Evolutionary conservation across 2,113 vertebrate species (phyloP).

Genomic region (Alligator mississippiensis): DNA sequence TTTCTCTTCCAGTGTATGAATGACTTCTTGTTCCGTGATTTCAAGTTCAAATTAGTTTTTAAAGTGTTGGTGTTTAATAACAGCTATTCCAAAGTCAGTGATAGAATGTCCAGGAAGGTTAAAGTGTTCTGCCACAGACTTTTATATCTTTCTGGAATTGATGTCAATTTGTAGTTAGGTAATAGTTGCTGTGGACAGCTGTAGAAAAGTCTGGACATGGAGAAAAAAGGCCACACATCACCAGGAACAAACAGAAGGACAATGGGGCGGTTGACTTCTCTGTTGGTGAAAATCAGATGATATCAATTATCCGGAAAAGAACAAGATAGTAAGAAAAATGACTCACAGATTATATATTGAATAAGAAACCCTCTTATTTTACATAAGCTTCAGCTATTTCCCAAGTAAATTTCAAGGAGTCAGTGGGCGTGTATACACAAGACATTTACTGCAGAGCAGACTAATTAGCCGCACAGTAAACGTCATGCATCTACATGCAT

Average conservation of each 20-base stretch:
- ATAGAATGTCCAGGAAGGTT: too few species aligned
- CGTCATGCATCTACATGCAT: too few species aligned
- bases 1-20: too few species aligned
- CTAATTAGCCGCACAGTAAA: too few species aligned
- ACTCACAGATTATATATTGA: background rate
- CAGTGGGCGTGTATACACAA: background rate
- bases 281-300: background rate
- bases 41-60: too few species aligned
- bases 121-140: too few species aligned
- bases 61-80: too few species aligned
- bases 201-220: background rate
- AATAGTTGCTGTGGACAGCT: background rate
- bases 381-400: background rate
- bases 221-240: background rate
- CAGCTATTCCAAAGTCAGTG: too few species aligned
- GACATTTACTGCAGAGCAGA: too few species aligned
- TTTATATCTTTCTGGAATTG: too few species aligned
- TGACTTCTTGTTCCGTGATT: too few species aligned
- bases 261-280: background rate
- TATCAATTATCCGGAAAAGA: background rate
- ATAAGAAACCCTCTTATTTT: background rate
- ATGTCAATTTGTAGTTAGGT: background rate
- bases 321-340: background rate
- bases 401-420: background rate
- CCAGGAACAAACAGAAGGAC: background rate